Evolutionary conservation across 2,113 vertebrate species (phyloP), one percentile per base, ranked within the genome.

Genomic region (Cyphotilapia sp.): DNA sequence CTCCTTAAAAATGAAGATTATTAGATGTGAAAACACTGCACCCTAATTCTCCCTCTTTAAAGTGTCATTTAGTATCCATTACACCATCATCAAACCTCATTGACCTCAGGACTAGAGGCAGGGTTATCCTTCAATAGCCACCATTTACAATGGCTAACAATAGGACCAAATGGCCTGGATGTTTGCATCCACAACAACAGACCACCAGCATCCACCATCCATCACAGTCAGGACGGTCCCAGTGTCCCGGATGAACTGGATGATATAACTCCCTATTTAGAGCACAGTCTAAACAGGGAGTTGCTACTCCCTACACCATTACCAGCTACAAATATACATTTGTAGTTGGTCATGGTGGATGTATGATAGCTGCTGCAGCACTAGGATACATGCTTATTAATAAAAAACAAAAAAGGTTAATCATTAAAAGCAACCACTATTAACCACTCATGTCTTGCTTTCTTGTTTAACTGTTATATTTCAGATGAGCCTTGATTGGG

Each of bases 111-210:
- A 88, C 78, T 84, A 91, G 92, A 85, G 83, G 71, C 92, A 83
- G 92, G 87, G 83, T 76, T 51, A 47, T 40, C 81, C 69, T 66
- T 92, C 91, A 94, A 94, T 87, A 80, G 88, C 78, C 80, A 40
- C 83, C 69, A 84, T 74, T 63, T 87, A 94, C 94, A 91, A 94
- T 88, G 82, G 87, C 86, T 85, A 93, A 97, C 96, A 96, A 96
- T 95, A 95, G 91, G 87, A 96, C 96, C 94, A 97, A 97, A 96
- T 97, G 92, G 94, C 90, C 88, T 38, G 83, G 92, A 88, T 91
- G 93, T 92, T 86, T 59, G 95, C 96, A 95, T 91, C 91, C 94
- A 91, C 85, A 94, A 95, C 93, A 94, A 91, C 88, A 92, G 96
- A 95, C 95, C 96, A 96, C 94, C 93, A 95, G 90, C 90, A 91